Evolutionary conservation across 2,113 vertebrate genomes (phyloP).

Genomic region (Pygoscelis adeliae): DNA sequence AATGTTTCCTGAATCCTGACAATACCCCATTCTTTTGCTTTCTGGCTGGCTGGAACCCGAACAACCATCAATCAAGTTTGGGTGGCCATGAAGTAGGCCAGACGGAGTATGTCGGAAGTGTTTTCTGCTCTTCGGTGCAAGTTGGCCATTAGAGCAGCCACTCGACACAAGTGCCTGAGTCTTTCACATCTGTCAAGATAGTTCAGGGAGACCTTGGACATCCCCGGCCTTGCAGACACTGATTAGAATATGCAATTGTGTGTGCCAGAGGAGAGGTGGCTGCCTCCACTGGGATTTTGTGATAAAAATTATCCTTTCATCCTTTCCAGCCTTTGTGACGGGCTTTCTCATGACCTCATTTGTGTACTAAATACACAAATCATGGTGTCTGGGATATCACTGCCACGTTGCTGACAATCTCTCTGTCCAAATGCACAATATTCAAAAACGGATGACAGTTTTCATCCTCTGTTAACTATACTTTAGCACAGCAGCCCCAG

Average conservation of each 20-base stretch:
- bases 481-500: background rate
- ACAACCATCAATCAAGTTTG: background rate
- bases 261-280: background rate
- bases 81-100: background rate
- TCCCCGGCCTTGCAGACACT: background rate
- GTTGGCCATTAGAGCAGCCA: background rate
- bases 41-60: background rate
- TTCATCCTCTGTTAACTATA: background rate
- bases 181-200: slow-evolving; percentile 34
- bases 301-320: background rate
- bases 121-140: background rate
- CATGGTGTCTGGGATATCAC: background rate
- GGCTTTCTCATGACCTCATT: background rate
- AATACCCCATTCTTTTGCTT: background rate
- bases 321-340: background rate
- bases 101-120: background rate
- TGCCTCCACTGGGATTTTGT: background rate
- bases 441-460: background rate
- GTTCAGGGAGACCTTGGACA: slow-evolving; percentile 5
- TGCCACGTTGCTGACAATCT: background rate
- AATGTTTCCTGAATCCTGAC: slow-evolving; percentile 14
- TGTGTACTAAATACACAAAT: background rate
- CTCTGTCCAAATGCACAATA: background rate
- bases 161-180: background rate
- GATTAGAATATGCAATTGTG: background rate